phyloP scores from a whole-genome alignment of 2,888 invertebrate genomes.

The Philereme vetulata region DNA sequence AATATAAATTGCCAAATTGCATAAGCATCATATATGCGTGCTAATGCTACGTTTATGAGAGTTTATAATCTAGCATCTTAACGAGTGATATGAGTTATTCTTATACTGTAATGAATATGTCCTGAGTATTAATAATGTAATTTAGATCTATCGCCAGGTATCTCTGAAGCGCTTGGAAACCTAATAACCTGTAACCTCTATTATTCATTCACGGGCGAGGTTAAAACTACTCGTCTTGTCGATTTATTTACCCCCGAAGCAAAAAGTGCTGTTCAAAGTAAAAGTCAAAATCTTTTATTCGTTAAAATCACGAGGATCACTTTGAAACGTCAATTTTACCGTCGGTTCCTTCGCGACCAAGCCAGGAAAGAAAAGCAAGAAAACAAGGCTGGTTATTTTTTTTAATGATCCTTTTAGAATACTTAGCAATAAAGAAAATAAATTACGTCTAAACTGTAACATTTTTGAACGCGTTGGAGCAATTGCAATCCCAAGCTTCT shows the following conservation, averaged over 20 bases:
- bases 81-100: neutral
- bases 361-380: no score
- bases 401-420: no score
- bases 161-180: neutral
- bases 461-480: no score
- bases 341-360: no score
- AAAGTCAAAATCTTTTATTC: no score
- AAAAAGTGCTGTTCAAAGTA: no score
- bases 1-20: neutral
- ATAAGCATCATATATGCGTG: neutral
- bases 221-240: slow-evolving; percentile 10
- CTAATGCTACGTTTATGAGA: neutral
- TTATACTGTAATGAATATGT: slow-evolving; percentile 1
- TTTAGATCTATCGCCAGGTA: slow-evolving; percentile 11
- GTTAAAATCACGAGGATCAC: no score
- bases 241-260: slow-evolving; percentile 3
- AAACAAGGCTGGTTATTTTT: no score
- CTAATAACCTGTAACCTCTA: slow-evolving; percentile 7
- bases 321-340: no score
- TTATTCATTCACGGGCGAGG: slow-evolving; percentile 13
- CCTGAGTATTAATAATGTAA: slow-evolving; percentile 1
- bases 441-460: no score
- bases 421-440: no score
- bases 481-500: no score
- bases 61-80: neutral